Base-by-base conservation (phyloP, 2,797 vertebrate species). In the Gouania willdenowi region DNA sequence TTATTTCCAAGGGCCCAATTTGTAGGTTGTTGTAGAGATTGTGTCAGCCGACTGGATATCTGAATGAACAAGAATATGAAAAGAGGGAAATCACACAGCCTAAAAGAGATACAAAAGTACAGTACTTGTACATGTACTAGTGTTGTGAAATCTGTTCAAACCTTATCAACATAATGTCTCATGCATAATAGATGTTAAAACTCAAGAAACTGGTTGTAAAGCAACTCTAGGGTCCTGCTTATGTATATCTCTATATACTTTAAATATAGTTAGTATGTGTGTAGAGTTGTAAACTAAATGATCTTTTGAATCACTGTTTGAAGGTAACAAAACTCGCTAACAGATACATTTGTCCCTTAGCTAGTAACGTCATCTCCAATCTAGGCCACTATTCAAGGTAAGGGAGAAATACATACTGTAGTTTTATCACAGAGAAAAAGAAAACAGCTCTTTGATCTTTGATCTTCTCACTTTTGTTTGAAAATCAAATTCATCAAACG, bases 401-500 rank as follows among this genome's bases (percentile, higher is more conserved):
- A 79, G 26, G 36, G 46, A 66, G 60, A 71, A 42, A 66, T 71
- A 77, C 66, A 64, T 79, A 62, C 53, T 56, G 43, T 56, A 67
- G 71, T 71, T 83, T 77, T 66, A 77, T 80, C 73, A 78, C 72
- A 75, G 53, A 60, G 15, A 5, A 26, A 24, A 60, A 46, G 76
- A 70, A 64, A 3, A 60, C 58, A 77, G 53, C 65, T 71, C 81
- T 77, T 78, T 87, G 85, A 91, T 89, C 88, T 87, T 84, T 89
- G 87, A 88, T 89, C 87, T 76, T 81, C 83, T 79, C 76, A 82
- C 81, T 87, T 87, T 88, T 87, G 79, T 88, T 87, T 88, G 85
- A 82, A 88, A 89, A 89, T 89, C 83, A 85, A 86, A 87, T 85
- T 84, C 67, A 88, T 87, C 77, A 88, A 86, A 88, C 79, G 43